These are phyloP conservation scores for Sparidentex hasta DNA, from an alignment of 2,797 vertebrate species.

Conservation along the genomic window DNA sequence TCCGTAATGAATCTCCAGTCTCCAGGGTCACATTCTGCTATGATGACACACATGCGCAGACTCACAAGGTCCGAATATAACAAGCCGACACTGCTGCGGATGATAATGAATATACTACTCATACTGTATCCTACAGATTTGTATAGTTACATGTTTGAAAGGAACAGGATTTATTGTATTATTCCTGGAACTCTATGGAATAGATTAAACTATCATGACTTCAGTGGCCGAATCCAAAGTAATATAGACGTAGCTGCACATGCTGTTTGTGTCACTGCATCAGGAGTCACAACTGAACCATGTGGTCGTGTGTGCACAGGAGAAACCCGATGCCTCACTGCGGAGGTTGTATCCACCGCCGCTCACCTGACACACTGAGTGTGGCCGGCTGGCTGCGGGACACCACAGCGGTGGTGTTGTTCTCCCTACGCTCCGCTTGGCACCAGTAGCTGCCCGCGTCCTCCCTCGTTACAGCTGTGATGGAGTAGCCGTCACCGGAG, in stretches of 20 bases:
- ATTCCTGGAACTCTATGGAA: too few relatives aligned
- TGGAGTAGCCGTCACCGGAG: constrained; percentile 67
- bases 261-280: not conserved
- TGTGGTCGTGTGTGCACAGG: not conserved
- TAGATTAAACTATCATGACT: not conserved
- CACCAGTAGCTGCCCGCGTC: constrained; percentile 70
- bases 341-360: constrained; percentile 6
- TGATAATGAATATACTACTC: not conserved
- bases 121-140: too few relatives aligned
- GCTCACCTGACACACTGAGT: constrained; percentile 76
- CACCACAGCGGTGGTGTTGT: constrained; percentile 26
- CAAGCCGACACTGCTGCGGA: too few relatives aligned
- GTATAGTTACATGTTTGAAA: too few relatives aligned
- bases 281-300: not conserved
- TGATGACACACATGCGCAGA: too few relatives aligned
- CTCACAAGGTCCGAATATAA: too few relatives aligned
- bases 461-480: constrained; percentile 59
- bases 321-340: constrained; percentile 29
- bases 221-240: not conserved
- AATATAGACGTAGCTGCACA: not conserved
- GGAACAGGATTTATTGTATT: not conserved
- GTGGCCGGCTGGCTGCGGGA: constrained; percentile 22
- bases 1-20: too few relatives aligned
- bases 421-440: constrained; percentile 39
- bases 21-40: too few relatives aligned